Percentiles rank a stretch among this genome's conserved stretches.
These are phyloP conservation scores for Etheostoma nigrum DNA, from an alignment of 2,797 vertebrate genomes.

Conservation along the genomic window DNA sequence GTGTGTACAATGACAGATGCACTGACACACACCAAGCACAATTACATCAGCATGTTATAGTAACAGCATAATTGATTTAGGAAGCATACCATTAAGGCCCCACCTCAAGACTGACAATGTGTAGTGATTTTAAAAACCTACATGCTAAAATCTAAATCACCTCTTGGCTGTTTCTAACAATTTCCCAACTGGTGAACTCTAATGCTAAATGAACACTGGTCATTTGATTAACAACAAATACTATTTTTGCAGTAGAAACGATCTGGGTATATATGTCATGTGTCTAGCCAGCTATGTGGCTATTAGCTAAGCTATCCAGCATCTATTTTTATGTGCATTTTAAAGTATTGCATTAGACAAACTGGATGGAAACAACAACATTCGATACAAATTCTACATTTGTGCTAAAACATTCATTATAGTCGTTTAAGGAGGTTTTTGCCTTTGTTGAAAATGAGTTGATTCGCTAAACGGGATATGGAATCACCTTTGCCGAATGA, in stretches of 20 bases:
- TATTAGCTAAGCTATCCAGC: not conserved
- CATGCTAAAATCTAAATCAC: not conserved
- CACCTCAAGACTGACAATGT: not conserved
- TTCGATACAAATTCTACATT: no score
- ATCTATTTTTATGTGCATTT: no score
- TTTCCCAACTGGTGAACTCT: not conserved
- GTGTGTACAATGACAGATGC: conserved; percentile 54
- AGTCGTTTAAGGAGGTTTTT: no score
- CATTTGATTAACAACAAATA: not conserved
- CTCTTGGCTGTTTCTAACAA: not conserved
- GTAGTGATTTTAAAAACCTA: conserved; percentile 7
- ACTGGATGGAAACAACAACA: no score
- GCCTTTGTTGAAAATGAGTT: no score
- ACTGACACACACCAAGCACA: conserved; percentile 47
- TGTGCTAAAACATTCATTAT: no score
- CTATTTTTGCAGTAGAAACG: not conserved
- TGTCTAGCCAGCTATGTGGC: not conserved
- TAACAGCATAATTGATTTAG: conserved; percentile 11
- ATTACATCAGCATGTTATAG: conserved; percentile 11
- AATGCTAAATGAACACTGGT: not conserved
- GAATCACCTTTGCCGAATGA: no score
- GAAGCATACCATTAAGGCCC: not conserved
- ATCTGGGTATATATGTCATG: not conserved
- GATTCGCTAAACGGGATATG: no score
- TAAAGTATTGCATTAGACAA: no score